Conservation (phyloP, 2,797 vertebrate species). For the Gobio occitaniae region DNA sequence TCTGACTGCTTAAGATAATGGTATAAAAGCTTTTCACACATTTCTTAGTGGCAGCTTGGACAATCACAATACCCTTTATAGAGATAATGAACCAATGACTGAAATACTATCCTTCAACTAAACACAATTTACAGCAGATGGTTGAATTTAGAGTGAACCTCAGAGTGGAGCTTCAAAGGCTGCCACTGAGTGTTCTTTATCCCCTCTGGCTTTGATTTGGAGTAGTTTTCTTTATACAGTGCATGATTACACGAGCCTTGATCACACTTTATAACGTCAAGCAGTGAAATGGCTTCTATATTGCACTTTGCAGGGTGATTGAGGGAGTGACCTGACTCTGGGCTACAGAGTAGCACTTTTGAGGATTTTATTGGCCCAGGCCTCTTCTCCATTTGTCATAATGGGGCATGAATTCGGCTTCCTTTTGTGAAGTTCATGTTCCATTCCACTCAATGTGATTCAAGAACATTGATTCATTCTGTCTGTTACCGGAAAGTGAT, state of each 20-base stretch:
- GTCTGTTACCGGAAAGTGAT: conserved; percentile 8
- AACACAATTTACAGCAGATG: conserved; percentile 47
- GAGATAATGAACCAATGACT: conserved; percentile 40
- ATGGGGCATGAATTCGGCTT: conserved; percentile 45
- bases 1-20: neutral
- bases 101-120: conserved; percentile 47
- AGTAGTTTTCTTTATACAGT: conserved; percentile 45
- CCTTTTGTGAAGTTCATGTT: conserved; percentile 28
- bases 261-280: conserved; percentile 39
- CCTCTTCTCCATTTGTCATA: conserved; percentile 46
- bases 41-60: neutral
- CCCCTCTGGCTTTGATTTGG: conserved; percentile 43
- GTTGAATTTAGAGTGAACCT: conserved; percentile 36
- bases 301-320: conserved; percentile 40
- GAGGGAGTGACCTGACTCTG: conserved; percentile 40
- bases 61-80: conserved; percentile 12
- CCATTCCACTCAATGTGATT: neutral
- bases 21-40: neutral
- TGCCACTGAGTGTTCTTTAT: conserved; percentile 32
- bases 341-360: conserved; percentile 33
- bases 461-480: conserved; percentile 26
- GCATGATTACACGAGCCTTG: conserved; percentile 41
- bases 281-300: conserved; percentile 28
- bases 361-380: conserved; percentile 45
- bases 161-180: conserved; percentile 32